Conservation (phyloP, 37 sponge, comb jelly and placozoan species). For the Beroe ovata region DNA sequence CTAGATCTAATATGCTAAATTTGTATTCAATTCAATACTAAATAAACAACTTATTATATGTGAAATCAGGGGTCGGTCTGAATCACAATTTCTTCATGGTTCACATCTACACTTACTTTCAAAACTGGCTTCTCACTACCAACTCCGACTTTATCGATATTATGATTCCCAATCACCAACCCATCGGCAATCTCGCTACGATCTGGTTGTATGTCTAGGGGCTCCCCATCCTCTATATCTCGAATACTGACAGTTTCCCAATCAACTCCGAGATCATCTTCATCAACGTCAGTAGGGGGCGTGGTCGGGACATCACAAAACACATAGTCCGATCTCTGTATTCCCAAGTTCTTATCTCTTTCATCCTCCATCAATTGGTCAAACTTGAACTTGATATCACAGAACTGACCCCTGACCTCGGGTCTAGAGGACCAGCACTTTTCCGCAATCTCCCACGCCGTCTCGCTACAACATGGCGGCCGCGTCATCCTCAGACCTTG, state of each 20-base stretch:
- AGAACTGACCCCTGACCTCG: slow-evolving; percentile 5
- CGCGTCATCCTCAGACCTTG: slow-evolving; percentile 12
- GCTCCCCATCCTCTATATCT: background rate
- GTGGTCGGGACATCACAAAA: slow-evolving; percentile 28
- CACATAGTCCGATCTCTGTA: background rate
- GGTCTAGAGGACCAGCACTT: background rate
- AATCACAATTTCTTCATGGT: background rate
- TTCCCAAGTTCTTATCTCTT: background rate
- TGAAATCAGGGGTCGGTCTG: no score
- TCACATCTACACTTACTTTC: background rate
- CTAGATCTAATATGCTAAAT: no score
- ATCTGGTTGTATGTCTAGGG: background rate
- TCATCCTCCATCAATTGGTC: slow-evolving; percentile 31
- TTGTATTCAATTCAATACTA: no score
- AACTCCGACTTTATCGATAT: background rate
- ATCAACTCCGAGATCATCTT: background rate
- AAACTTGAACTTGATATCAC: slow-evolving; percentile 25
- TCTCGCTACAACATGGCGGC: slow-evolving; percentile 41
- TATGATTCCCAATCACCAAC: background rate
- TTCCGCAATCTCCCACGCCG: background rate
- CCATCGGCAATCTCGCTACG: background rate
- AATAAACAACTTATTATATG: no score
- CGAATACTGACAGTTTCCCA: background rate
- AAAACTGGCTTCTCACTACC: background rate
- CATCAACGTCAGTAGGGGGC: background rate